These are phyloP conservation scores for Pachyramphus minor DNA, from an alignment of 2,113 vertebrate genomes.

Conservation along the genomic window DNA sequence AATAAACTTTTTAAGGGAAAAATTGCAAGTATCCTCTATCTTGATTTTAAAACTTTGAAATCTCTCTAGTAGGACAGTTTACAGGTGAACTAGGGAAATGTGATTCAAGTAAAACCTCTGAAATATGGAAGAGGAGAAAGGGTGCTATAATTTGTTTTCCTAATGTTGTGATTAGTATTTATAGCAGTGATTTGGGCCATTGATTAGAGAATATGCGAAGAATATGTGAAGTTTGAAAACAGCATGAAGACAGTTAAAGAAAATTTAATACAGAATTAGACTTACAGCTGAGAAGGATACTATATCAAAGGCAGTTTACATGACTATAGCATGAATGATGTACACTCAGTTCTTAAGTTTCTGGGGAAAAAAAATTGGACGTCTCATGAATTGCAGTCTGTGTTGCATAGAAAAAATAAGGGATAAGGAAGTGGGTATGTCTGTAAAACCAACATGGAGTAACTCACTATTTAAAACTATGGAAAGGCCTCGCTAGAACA, in stretches of 20 bases:
- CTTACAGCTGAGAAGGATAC: background rate
- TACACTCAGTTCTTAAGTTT: background rate
- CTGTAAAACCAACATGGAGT: background rate
- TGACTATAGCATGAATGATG: background rate
- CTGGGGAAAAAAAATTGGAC: background rate
- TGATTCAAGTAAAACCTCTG: background rate
- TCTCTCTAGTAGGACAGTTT: background rate
- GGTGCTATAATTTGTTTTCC: background rate
- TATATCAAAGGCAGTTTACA: background rate
- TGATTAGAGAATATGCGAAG: background rate
- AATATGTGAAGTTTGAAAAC: background rate
- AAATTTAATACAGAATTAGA: background rate
- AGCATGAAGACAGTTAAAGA: background rate
- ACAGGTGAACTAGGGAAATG: background rate
- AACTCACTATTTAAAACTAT: background rate
- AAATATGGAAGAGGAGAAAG: background rate
- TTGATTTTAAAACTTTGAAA: background rate
- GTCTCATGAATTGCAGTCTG: background rate
- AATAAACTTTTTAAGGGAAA: background rate
- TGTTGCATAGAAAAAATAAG: background rate
- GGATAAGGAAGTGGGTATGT: background rate
- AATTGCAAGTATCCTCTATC: background rate
- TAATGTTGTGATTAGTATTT: background rate
- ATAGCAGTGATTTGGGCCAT: background rate
- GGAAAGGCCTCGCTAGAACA: background rate